Conservation (phyloP, 2,797 vertebrate species). For the Gymnothorax javanicus region DNA sequence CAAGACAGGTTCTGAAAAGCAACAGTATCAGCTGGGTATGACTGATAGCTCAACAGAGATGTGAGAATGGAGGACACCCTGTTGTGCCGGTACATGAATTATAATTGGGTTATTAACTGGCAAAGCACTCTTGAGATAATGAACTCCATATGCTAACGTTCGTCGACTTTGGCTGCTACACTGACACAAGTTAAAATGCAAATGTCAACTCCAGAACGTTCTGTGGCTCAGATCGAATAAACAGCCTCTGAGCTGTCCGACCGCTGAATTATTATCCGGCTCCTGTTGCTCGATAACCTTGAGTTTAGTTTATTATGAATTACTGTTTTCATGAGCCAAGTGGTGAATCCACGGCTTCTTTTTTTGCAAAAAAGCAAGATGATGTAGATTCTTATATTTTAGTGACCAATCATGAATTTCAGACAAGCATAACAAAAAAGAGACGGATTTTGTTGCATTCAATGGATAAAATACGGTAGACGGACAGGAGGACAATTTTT, state of each 20-base stretch:
- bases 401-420: not conserved
- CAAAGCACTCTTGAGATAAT: constrained; percentile 93
- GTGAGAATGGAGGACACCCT: constrained; percentile 79
- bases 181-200: constrained; percentile 69
- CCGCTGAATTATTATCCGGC: not conserved
- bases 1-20: not conserved
- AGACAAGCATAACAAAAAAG: not conserved
- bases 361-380: not conserved
- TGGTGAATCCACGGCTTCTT: not conserved
- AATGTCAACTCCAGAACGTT: constrained; percentile 88
- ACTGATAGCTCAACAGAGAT: constrained; percentile 82
- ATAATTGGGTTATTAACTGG: constrained; percentile 90
- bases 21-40: constrained; percentile 60
- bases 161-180: constrained; percentile 90
- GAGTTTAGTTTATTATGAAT: not conserved
- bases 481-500: not conserved
- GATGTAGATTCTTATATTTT: not conserved
- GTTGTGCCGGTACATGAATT: constrained; percentile 73
- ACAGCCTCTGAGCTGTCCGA: constrained; percentile 71
- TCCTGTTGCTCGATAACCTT: not conserved
- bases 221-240: constrained; percentile 89
- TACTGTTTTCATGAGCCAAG: not conserved
- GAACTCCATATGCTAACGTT: constrained; percentile 83
- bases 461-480: not conserved
- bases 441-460: not conserved